phyloP scores from a whole-genome alignment of 1,140 invertebrate species.

The Leptinotarsa lineolata region DNA sequence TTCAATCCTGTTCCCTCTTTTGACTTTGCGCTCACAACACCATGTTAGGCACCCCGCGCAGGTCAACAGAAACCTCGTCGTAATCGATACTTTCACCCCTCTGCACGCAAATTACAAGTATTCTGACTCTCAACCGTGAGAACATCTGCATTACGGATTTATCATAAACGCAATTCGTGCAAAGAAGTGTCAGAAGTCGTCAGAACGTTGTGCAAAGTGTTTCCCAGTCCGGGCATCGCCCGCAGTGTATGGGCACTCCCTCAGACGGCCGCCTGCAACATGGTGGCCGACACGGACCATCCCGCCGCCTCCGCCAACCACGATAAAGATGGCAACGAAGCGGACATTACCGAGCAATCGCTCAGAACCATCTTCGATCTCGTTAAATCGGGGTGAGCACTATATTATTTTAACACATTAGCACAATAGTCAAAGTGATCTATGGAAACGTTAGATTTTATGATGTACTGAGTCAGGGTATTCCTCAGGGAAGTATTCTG shows the following conservation, averaged over 20 bases:
- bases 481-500: too few relatives aligned
- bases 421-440: too few relatives aligned
- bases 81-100: neutral
- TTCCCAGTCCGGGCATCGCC: conserved; percentile 80
- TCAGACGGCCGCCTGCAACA: conserved; percentile 67
- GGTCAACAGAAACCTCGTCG: neutral
- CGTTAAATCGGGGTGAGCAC: conserved; percentile 65
- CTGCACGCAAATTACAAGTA: neutral
- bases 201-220: conserved; percentile 62
- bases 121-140: neutral
- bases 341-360: conserved; percentile 58
- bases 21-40: too few relatives aligned
- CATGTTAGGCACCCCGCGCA: neutral
- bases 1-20: too few relatives aligned
- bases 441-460: too few relatives aligned
- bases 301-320: conserved; percentile 57
- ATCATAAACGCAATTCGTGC: neutral
- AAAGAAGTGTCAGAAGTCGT: conserved; percentile 10
- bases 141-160: too few relatives aligned
- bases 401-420: too few relatives aligned
- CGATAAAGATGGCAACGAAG: conserved; percentile 57
- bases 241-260: conserved; percentile 83
- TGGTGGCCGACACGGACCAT: conserved; percentile 69
- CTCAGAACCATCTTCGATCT: conserved; percentile 68
- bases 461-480: too few relatives aligned